Base-by-base conservation (phyloP, 2,113 vertebrate genomes). In the Acinonyx jubatus region DNA sequence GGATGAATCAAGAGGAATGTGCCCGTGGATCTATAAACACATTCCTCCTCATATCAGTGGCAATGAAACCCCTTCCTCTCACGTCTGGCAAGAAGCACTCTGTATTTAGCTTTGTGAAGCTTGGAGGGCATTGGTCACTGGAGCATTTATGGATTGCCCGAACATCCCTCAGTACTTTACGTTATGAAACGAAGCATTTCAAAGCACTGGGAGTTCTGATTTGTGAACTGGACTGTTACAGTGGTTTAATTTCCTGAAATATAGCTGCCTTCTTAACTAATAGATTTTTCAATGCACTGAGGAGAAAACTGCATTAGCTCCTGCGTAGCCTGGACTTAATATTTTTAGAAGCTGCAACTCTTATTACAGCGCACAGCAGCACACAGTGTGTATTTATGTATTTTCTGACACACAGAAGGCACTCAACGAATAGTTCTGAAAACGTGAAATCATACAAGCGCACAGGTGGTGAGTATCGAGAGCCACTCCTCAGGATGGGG, bases 221-320 rank as follows among this genome's bases (percentile, higher is more conserved):
- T 94, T 91, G 76, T 94, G 96, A 97, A 97, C 95, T 88, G 80
- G 94, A 7, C 81, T 97, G 95, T 79, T 94, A 91, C 31, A 96
- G 92, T 57, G 87, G 90, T 95, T 97, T 97, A 96, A 96, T 97
- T 98, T 97, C 97, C 92, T 96, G 66, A 97, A 98, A 97, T 87
- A 96, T 88, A 97, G 90, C 16, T 61, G 63, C 93, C 82, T 98
- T 69, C 80, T 23, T 85, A 86, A 0, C 71, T n/a, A 91, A 94
- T 76, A 98, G 97, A 87, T 96, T 98, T 96, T 87, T 97, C 97
- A 96, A 69, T 61, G 96, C 91, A 97, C 9, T 1, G 65, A 94
- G 91, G 4, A 97, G 97, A 97, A 97, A 98, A 97, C 16, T 97
- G 73, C 94, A 97, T 97, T 93, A 96, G 96, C 92, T 98, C 91